Percentiles rank a stretch among this genome's conserved stretches.
These are phyloP conservation scores for Dicrurus megarhynchus DNA, from an alignment of 2,113 vertebrate species.

Conservation along the genomic window DNA sequence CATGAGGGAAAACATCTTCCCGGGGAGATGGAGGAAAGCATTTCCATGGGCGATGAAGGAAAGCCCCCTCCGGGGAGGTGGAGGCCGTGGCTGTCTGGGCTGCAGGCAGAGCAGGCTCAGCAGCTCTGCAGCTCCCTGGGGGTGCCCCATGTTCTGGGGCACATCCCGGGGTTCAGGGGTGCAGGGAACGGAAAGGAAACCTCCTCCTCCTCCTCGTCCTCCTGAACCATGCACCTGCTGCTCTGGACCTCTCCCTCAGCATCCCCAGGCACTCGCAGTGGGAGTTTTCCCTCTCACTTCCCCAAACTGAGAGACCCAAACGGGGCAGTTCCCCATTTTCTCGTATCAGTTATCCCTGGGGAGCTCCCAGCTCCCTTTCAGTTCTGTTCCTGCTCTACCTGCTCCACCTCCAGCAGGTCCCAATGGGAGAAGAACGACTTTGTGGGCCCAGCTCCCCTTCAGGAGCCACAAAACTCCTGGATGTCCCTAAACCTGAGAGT, in stretches of 20 bases:
- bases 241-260: background rate
- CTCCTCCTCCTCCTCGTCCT: background rate
- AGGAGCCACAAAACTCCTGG: background rate
- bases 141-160: background rate
- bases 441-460: background rate
- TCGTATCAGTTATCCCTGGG: background rate
- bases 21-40: accelerated
- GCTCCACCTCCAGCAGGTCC: background rate
- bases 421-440: accelerated
- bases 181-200: background rate
- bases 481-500: background rate
- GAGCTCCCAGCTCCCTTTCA: background rate
- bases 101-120: accelerated
- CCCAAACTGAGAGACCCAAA: background rate
- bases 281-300: slow-evolving; percentile 30
- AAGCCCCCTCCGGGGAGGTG: background rate
- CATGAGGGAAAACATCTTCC: background rate
- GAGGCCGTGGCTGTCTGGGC: background rate
- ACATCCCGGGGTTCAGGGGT: background rate
- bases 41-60: background rate
- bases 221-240: background rate
- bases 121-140: background rate
- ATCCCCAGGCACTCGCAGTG: background rate
- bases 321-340: background rate
- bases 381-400: background rate